Base-by-base conservation (phyloP, 2,888 invertebrate species). In the Caradrina kadenii region DNA sequence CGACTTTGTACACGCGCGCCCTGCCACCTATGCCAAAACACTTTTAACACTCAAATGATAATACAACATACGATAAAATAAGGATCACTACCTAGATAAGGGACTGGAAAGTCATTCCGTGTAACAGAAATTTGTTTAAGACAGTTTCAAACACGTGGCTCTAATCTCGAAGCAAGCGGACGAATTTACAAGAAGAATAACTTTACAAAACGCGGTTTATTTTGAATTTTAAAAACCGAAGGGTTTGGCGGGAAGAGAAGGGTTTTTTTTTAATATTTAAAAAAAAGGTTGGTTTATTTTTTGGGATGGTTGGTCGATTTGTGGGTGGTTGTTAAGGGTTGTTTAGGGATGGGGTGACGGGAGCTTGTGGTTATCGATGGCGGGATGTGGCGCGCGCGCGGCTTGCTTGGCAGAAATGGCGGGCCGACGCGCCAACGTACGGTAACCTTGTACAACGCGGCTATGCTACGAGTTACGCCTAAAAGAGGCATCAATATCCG, bases 361-460 rank as follows among this genome's bases (percentile, higher is more conserved):
- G 78, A 76, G 78, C 73, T 61, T 56, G 59, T 65, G 73, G 74
- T 63, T 62, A 42, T 49, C 67, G 65, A 62, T 70, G 79, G 66
- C 73, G 75, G 81, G 80, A 85, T 69, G 88, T 90, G 88, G 87
- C 87, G 90, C 91, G 87, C 92, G 91, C 88, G 85, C 92, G 93
- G 83, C 86, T 82, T 60, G 73, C 91, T 82, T 74, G 77, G 83
- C 77, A 88, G 88, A 89, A 93, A 92, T 93, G 94, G 92, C 92
- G 89, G 85, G 83, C 75, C 66, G 79, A 69, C 73, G 74, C 72
- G 70, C 71, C 71, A 76, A 58, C 82, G 80, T 81, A 77, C 87
- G 79, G 78, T 88, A 89, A 88, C 91, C 91, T 89, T 89, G 88
- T 82, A 73, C 65, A 35, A 66, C 71, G 69, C 86, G 85, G 87